Conservation (phyloP, 37 sponge, comb jelly and placozoan species). For the Hormiphora californensis region DNA sequence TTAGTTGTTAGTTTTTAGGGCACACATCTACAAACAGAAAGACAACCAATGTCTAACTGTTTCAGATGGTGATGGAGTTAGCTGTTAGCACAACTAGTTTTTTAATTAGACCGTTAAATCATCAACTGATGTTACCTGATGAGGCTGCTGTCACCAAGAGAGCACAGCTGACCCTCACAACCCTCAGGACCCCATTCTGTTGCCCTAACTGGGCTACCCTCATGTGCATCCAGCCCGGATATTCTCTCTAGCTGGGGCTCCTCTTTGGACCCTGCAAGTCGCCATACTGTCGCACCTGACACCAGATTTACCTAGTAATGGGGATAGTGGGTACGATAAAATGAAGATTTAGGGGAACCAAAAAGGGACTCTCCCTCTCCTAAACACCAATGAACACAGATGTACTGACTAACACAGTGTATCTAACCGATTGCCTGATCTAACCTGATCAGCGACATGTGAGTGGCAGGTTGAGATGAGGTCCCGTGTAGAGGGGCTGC, state of each 20-base stretch:
- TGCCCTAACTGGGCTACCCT: not conserved
- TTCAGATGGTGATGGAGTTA: too few species aligned
- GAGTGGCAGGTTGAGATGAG: constrained; percentile 52
- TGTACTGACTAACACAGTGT: too few species aligned
- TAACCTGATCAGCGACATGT: constrained; percentile 5
- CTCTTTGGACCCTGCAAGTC: not conserved
- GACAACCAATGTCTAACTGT: too few species aligned
- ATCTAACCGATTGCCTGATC: not conserved
- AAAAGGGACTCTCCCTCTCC: too few species aligned
- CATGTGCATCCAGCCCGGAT: not conserved
- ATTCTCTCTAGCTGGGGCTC: constrained; percentile 28
- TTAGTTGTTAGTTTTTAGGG: too few species aligned
- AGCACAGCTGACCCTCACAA: constrained; percentile 30
- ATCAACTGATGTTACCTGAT: too few species aligned
- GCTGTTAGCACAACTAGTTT: too few species aligned
- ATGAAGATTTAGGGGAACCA: not conserved
- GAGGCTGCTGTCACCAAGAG: constrained; percentile 44
- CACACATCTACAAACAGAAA: too few species aligned
- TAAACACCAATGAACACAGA: too few species aligned
- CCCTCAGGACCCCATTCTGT: constrained; percentile 50
- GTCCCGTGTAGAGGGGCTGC: constrained; percentile 17
- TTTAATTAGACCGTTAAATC: too few species aligned
- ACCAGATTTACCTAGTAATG: constrained; percentile 15
- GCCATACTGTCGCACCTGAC: constrained; percentile 38
- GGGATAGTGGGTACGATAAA: not conserved